Conservation (phyloP, 2,797 vertebrate species). For the Danio tinwini region DNA sequence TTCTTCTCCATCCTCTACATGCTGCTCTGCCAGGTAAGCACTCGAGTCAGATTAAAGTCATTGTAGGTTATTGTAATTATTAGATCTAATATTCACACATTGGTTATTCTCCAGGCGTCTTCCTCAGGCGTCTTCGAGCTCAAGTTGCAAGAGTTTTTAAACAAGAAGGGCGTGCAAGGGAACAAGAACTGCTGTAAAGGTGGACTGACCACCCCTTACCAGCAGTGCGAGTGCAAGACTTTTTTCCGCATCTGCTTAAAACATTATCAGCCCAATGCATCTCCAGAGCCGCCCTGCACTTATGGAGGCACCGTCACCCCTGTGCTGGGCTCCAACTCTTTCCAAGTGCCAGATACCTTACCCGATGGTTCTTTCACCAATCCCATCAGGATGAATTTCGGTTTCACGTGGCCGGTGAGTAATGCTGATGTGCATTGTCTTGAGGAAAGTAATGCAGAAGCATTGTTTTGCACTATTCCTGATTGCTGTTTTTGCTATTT, state of each 20-base stretch:
- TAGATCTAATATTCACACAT: constrained; percentile 1
- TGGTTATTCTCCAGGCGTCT: constrained; percentile 78
- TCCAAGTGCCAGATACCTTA: constrained; percentile 89
- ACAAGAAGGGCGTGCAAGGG: constrained; percentile 90
- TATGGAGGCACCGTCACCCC: constrained; percentile 92
- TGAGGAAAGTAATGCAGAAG: background rate
- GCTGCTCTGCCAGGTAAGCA: constrained; percentile 88
- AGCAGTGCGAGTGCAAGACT: constrained; percentile 93
- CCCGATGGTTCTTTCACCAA: constrained; percentile 89
- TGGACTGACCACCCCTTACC: constrained; percentile 73
- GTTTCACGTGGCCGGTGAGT: constrained; percentile 98
- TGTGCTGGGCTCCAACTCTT: constrained; percentile 92
- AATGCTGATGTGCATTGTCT: background rate
- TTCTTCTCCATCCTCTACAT: constrained; percentile 77
- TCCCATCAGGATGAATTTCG: constrained; percentile 91
- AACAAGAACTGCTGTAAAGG: constrained; percentile 91
- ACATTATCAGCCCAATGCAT: constrained; percentile 95
- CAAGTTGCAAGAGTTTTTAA: constrained; percentile 95
- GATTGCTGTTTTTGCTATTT: constrained; percentile 64
- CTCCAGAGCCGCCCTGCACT: constrained; percentile 94
- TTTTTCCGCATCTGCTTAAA: constrained; percentile 97
- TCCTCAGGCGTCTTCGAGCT: constrained; percentile 95
- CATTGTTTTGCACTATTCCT: constrained; percentile 64
- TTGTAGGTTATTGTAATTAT: background rate
- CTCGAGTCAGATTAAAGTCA: background rate